phyloP scores from a whole-genome alignment of 2,888 invertebrate species.

The Epiblema foenella region DNA sequence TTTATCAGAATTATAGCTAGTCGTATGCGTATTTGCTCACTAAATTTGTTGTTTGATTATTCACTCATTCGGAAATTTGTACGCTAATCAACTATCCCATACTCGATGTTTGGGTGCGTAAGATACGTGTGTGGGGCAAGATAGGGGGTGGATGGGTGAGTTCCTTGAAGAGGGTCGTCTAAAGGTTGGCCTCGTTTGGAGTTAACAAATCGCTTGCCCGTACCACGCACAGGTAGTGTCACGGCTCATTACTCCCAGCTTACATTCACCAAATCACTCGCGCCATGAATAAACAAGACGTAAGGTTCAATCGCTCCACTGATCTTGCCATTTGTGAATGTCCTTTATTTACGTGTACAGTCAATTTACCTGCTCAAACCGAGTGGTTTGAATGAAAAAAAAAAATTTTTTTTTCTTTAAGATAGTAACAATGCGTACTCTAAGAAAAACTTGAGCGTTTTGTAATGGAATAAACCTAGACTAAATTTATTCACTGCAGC shows the following conservation, averaged over 20 bases:
- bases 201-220: constrained; percentile 68
- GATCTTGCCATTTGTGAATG: constrained; percentile 47
- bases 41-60: constrained; percentile 66
- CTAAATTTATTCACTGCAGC: constrained; percentile 52
- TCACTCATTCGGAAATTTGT: constrained; percentile 56
- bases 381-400: constrained; percentile 3
- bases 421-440: too few species aligned
- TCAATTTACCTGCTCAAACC: constrained; percentile 7
- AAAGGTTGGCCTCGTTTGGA: constrained; percentile 61
- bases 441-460: constrained; percentile 51
- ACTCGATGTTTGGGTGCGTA: constrained; percentile 68
- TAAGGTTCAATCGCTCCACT: constrained; percentile 51
- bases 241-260: constrained; percentile 74
- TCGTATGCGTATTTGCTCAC: constrained; percentile 48
- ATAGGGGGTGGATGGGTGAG: constrained; percentile 48
- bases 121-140: constrained; percentile 54
- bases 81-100: constrained; percentile 71
- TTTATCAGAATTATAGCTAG: background rate
- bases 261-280: constrained; percentile 73
- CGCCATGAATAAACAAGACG: constrained; percentile 69
- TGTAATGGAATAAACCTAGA: constrained; percentile 53
- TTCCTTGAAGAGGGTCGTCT: constrained; percentile 49
- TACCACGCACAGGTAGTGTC: constrained; percentile 73
- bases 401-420: background rate
- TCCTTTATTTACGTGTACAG: constrained; percentile 26